phyloP scores from a whole-genome alignment of 2,113 vertebrate species.

The Sphaerodactylus townsendi region DNA sequence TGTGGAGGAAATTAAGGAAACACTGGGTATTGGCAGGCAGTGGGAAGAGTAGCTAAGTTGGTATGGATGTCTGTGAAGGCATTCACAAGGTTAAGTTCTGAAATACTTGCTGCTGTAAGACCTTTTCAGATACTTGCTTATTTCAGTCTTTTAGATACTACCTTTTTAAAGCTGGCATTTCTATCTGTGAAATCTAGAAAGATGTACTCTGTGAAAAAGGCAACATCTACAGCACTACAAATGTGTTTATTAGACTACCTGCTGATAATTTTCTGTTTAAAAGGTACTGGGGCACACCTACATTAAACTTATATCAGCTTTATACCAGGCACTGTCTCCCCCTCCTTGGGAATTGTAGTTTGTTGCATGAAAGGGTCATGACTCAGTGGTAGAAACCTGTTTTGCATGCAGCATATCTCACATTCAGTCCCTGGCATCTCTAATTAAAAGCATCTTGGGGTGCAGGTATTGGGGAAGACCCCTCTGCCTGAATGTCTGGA shows the following conservation, averaged over 20 bases:
- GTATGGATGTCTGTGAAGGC: not conserved
- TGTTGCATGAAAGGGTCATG: too few species aligned
- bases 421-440: too few species aligned
- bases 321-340: too few species aligned
- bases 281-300: too few species aligned
- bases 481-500: too few species aligned
- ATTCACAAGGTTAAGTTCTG: not conserved
- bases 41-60: not conserved
- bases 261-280: too few species aligned
- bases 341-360: too few species aligned
- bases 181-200: not conserved
- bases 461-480: too few species aligned
- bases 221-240: not conserved
- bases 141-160: not conserved
- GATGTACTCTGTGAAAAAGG: not conserved
- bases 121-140: not conserved
- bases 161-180: not conserved
- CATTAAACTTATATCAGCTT: too few species aligned
- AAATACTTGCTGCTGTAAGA: not conserved
- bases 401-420: too few species aligned
- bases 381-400: too few species aligned
- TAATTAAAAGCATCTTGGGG: too few species aligned
- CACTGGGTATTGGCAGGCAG: not conserved
- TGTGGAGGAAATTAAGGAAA: not conserved
- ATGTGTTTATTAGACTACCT: not conserved